These are phyloP conservation scores for Alentia gelatinosa DNA, from an alignment of 2,888 invertebrate species.

Conservation along the genomic window DNA sequence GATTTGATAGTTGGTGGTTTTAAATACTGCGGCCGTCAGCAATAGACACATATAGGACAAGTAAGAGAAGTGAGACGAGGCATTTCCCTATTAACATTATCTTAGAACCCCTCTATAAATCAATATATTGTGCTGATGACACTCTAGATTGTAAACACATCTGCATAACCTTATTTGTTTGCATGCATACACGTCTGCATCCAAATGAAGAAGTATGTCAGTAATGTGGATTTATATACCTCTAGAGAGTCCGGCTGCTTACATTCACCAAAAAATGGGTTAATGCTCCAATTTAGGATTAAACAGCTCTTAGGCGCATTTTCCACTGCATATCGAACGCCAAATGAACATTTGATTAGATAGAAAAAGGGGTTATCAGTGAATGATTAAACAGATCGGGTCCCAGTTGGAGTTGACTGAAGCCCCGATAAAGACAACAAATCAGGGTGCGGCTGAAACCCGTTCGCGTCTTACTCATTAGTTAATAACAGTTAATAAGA, in stretches of 20 bases:
- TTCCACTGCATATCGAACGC: conserved; percentile 8
- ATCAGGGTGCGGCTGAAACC: neutral
- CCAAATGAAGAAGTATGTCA: too few species aligned
- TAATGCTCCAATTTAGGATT: too few species aligned
- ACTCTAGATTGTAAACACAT: conserved; percentile 10
- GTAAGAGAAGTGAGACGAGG: neutral
- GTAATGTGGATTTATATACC: too few species aligned
- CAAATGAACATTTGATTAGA: conserved; percentile 34
- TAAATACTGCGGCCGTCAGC: too few species aligned
- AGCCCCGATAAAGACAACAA: conserved; percentile 43
- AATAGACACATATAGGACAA: neutral
- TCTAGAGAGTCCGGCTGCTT: too few species aligned
- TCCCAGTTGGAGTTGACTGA: conserved; percentile 32
- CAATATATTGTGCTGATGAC: conserved; percentile 8
- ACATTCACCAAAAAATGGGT: too few species aligned
- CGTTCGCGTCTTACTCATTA: conserved; percentile 18
- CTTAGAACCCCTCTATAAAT: neutral
- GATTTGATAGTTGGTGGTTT: too few species aligned
- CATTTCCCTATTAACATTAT: conserved; percentile 18
- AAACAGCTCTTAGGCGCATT: neutral
- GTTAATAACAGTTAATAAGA: conserved; percentile 45
- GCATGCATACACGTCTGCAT: too few species aligned
- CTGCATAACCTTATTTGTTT: neutral
- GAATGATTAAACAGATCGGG: conserved; percentile 21
- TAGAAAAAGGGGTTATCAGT: conserved; percentile 1